These are phyloP conservation scores for Fragum sueziense DNA, from an alignment of 2,888 invertebrate genomes.

Conservation along the genomic window DNA sequence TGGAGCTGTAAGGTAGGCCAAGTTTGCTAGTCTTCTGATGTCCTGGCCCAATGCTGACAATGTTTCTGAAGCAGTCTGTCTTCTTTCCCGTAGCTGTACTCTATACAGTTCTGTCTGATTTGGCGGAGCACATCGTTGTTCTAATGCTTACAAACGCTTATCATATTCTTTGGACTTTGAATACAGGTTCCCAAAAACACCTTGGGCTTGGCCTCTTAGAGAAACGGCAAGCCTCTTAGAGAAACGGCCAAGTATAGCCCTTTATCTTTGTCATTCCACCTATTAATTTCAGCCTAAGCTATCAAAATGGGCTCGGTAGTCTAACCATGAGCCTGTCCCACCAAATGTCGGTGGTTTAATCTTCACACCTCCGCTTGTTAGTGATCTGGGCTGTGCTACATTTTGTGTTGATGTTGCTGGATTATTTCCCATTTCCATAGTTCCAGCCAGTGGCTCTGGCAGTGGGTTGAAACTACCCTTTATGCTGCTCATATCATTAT, in stretches of 20 bases:
- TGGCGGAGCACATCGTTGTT: conserved; percentile 16
- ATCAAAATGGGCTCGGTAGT: conserved; percentile 27
- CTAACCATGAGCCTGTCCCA: conserved; percentile 17
- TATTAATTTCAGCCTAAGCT: conserved; percentile 21
- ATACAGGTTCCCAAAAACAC: conserved; percentile 12
- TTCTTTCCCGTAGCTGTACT: conserved; percentile 6
- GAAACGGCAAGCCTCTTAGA: conserved; percentile 16
- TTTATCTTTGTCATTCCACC: conserved; percentile 6
- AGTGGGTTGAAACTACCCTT: no score
- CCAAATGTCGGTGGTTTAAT: conserved; percentile 21
- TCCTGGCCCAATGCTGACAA: no score
- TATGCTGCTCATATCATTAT: no score
- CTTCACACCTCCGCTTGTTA: no score
- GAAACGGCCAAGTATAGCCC: conserved; percentile 20
- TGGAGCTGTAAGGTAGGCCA: no score
- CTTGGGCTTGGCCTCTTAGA: conserved; percentile 21
- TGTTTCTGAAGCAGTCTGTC: no score
- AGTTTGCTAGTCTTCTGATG: no score
- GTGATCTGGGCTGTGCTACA: no score
- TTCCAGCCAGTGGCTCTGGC: no score
- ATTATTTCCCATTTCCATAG: no score
- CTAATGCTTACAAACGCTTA: neutral
- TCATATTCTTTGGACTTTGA: neutral
- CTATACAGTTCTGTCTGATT: conserved; percentile 27
- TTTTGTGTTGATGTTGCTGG: no score